Evolutionary conservation across 2,888 invertebrate genomes (phyloP).

Genomic region (Neuroscelio doddi): DNA sequence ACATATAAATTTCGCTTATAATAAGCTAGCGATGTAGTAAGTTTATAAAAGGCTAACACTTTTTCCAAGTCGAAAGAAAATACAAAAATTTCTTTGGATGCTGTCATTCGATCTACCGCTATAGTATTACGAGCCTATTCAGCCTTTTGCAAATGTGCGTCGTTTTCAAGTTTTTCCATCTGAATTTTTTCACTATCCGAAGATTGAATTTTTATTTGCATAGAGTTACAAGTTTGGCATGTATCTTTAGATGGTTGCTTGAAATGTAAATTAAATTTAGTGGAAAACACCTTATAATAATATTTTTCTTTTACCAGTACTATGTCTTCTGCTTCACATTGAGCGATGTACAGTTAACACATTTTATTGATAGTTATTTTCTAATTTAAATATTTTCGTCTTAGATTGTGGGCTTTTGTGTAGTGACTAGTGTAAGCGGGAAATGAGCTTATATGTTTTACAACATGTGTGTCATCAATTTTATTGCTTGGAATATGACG

Average conservation of each 20-base stretch:
- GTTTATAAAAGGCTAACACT: slow-evolving; percentile 50
- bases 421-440: slow-evolving; percentile 46
- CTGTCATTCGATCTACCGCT: slow-evolving; percentile 42
- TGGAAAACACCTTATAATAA: slow-evolving; percentile 47
- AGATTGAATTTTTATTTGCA: slow-evolving; percentile 43
- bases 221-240: slow-evolving; percentile 41
- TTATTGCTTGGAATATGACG: slow-evolving; percentile 55
- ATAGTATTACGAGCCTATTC: slow-evolving; percentile 48
- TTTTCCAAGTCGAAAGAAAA: slow-evolving; percentile 51
- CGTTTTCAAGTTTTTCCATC: slow-evolving; percentile 50
- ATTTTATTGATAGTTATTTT: slow-evolving; percentile 35
- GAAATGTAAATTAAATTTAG: slow-evolving; percentile 53
- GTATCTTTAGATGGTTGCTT: slow-evolving; percentile 51
- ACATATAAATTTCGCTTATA: slow-evolving; percentile 40
- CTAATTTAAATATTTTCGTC: slow-evolving; percentile 47
- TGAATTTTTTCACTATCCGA: slow-evolving; percentile 35
- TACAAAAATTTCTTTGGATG: slow-evolving; percentile 42
- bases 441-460: slow-evolving; percentile 47
- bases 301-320: slow-evolving; percentile 49
- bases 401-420: slow-evolving; percentile 49
- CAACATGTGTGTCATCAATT: slow-evolving; percentile 47
- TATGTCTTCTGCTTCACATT: slow-evolving; percentile 38
- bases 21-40: slow-evolving; percentile 47
- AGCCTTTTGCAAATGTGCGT: slow-evolving; percentile 48
- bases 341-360: slow-evolving; percentile 15